phyloP scores from a whole-genome alignment of 2,888 invertebrate species.

The Melangyna quadrimaculata region DNA sequence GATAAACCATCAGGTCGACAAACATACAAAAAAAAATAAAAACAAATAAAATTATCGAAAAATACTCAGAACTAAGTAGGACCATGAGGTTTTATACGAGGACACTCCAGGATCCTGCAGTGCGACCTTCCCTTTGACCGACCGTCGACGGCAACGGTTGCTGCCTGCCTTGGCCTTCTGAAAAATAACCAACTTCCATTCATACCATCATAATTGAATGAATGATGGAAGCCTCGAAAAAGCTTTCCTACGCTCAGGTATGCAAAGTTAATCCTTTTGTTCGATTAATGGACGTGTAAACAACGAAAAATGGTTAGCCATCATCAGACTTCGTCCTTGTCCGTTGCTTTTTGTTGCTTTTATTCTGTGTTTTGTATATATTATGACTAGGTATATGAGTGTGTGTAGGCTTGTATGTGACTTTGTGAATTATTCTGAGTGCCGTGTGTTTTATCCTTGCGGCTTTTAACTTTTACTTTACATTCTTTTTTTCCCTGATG shows the following conservation, averaged over 20 bases:
- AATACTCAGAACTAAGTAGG: constrained; percentile 16
- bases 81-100: not conserved
- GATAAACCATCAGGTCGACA: not conserved
- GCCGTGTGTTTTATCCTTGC: constrained; percentile 29
- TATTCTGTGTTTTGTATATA: constrained; percentile 7
- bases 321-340: constrained; percentile 36
- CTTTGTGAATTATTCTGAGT: constrained; percentile 17
- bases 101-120: not conserved
- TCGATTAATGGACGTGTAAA: constrained; percentile 74
- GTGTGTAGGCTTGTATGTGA: not conserved
- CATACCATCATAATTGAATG: constrained; percentile 68
- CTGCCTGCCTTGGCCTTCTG: not conserved
- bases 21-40: not conserved
- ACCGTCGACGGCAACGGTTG: not conserved
- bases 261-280: constrained; percentile 74
- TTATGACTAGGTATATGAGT: not conserved
- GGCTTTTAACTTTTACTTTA: constrained; percentile 56
- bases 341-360: constrained; percentile 32
- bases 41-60: constrained; percentile 29
- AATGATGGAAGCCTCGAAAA: constrained; percentile 68
- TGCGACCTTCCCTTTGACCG: not conserved
- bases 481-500: not conserved
- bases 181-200: not conserved
- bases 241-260: constrained; percentile 58
- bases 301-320: constrained; percentile 72